These are phyloP conservation scores for Eupithecia inturbata DNA, from an alignment of 2,888 invertebrate species.

Conservation along the genomic window DNA sequence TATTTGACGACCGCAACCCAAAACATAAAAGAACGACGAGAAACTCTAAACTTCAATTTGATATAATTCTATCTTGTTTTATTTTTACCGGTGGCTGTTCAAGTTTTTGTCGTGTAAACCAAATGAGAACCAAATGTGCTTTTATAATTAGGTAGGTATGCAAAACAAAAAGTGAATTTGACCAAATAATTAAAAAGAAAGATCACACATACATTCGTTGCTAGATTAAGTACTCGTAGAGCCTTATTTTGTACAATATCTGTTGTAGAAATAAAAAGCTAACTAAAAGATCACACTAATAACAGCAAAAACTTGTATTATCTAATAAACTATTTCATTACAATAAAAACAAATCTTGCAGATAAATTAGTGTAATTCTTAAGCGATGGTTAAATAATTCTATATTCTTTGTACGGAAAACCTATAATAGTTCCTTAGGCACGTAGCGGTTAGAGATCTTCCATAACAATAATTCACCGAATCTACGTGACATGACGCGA, in stretches of 20 bases:
- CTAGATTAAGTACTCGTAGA: too few relatives aligned
- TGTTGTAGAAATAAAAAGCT: not conserved
- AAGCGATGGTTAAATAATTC: not conserved
- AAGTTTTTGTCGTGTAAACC: slow-evolving; percentile 8
- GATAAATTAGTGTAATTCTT: too few relatives aligned
- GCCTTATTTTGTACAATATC: not conserved
- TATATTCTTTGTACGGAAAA: slow-evolving; percentile 6
- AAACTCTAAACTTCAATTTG: slow-evolving; percentile 38
- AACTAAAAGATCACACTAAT: not conserved
- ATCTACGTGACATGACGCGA: slow-evolving; percentile 44
- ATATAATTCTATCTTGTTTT: slow-evolving; percentile 35
- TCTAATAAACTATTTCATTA: too few relatives aligned
- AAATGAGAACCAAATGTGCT: slow-evolving; percentile 12
- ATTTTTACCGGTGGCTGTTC: slow-evolving; percentile 11
- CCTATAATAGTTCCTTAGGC: slow-evolving; percentile 17
- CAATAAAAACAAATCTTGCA: too few relatives aligned
- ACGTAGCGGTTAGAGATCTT: slow-evolving; percentile 29
- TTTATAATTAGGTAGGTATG: not conserved
- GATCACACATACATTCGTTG: too few relatives aligned
- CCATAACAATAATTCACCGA: slow-evolving; percentile 27
- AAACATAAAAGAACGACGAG: slow-evolving; percentile 45
- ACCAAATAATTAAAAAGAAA: too few relatives aligned
- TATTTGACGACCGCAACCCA: slow-evolving; percentile 48
- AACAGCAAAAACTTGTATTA: too few relatives aligned
- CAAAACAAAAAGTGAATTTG: too few relatives aligned